Percentiles rank a stretch among this genome's conserved stretches.
Evolutionary conservation across 1,140 invertebrate species (phyloP).

Genomic region (Lycorma delicatula): DNA sequence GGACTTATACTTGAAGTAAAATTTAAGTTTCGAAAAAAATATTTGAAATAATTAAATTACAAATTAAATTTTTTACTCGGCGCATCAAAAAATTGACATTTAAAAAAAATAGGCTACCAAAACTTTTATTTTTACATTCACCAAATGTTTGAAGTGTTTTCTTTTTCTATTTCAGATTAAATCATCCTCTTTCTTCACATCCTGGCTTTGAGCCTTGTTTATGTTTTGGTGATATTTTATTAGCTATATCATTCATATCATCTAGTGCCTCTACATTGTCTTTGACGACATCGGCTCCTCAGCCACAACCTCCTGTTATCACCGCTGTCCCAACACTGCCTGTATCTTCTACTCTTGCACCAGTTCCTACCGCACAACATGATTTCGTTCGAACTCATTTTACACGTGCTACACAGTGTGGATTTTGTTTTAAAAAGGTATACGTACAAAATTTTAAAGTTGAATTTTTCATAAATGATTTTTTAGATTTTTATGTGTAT

Average conservation of each 20-base stretch:
- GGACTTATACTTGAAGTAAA: too few relatives aligned
- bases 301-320: constrained; percentile 27
- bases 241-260: constrained; percentile 68
- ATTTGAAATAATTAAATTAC: too few relatives aligned
- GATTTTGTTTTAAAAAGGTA: constrained; percentile 88
- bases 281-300: constrained; percentile 10
- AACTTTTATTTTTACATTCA: too few relatives aligned
- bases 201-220: constrained; percentile 83
- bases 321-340: constrained; percentile 22
- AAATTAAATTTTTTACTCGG: too few relatives aligned
- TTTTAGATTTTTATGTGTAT: background rate
- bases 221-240: constrained; percentile 80
- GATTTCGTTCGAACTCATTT: constrained; percentile 82
- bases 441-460: too few relatives aligned
- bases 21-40: too few relatives aligned
- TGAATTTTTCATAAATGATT: too few relatives aligned
- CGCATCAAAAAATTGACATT: too few relatives aligned
- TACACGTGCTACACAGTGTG: constrained; percentile 75
- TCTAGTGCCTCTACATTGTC: constrained; percentile 26
- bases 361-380: constrained; percentile 41
- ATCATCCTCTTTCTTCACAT: constrained; percentile 53
- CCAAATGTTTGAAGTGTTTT: too few relatives aligned
- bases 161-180: constrained; percentile 50
- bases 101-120: too few relatives aligned
- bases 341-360: background rate